Percentiles rank a stretch among this genome's conserved stretches.
Evolutionary conservation across 2,113 vertebrate genomes (phyloP).

Genomic region (Tachuris rubrigastra): DNA sequence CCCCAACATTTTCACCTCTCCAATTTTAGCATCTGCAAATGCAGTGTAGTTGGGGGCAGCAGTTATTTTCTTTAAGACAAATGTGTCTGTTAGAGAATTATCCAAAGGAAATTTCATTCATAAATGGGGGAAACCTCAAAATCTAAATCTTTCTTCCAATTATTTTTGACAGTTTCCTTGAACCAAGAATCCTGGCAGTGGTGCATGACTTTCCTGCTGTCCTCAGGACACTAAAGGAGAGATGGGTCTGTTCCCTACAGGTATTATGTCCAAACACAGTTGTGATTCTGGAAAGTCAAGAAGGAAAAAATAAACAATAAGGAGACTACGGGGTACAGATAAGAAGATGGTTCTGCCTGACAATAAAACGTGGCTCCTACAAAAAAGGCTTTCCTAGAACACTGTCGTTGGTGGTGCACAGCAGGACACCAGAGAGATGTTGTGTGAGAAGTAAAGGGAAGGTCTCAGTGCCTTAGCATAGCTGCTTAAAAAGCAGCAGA

Average conservation of each 20-base stretch:
- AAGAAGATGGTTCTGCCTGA: neutral
- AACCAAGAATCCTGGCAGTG: neutral
- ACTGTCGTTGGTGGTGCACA: rapidly evolving
- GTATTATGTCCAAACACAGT: neutral
- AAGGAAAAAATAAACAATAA: neutral
- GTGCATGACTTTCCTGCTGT: neutral
- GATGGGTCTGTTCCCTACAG: neutral
- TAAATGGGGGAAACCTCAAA: neutral
- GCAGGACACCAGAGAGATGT: neutral
- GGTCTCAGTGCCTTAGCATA: neutral
- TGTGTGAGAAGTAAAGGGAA: neutral
- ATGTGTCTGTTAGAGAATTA: neutral
- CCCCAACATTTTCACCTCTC: neutral
- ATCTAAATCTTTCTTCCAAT: neutral
- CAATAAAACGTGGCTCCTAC: neutral
- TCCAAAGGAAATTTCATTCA: neutral
- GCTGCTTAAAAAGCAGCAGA: neutral
- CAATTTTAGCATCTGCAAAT: neutral
- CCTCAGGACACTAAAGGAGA: neutral
- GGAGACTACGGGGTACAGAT: neutral
- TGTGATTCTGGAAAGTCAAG: neutral
- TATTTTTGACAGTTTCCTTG: neutral
- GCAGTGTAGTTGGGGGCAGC: neutral
- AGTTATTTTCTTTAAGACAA: neutral
- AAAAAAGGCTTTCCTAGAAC: neutral